These are phyloP conservation scores for Catocala fraxini DNA, from an alignment of 2,888 invertebrate species.

Conservation along the genomic window DNA sequence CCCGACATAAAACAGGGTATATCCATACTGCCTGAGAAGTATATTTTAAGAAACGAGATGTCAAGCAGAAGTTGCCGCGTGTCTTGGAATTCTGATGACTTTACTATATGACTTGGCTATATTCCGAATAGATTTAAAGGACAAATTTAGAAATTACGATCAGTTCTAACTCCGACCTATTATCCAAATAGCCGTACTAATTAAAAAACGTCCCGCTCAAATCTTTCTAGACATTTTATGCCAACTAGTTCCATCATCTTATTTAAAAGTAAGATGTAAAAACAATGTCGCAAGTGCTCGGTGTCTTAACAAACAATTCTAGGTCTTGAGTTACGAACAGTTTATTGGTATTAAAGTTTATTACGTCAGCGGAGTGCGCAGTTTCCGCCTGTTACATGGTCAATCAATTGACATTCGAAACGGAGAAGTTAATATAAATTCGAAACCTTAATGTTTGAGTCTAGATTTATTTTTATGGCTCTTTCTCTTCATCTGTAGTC, in stretches of 20 bases:
- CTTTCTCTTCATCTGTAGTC: too few species aligned
- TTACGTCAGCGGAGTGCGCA: slow-evolving; percentile 28
- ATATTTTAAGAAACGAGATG: too few species aligned
- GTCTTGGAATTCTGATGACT: too few species aligned
- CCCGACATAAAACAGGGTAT: too few species aligned
- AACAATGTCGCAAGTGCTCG: slow-evolving; percentile 32
- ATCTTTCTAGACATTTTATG: slow-evolving; percentile 3
- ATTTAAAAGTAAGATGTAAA: slow-evolving; percentile 36
- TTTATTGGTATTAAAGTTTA: slow-evolving; percentile 6
- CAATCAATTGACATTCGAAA: slow-evolving; percentile 21
- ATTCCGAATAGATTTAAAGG: too few species aligned
- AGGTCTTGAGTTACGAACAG: slow-evolving; percentile 19
- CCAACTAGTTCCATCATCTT: slow-evolving; percentile 11
- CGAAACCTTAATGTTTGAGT: background rate
- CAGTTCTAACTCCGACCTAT: too few species aligned
- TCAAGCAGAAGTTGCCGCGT: too few species aligned
- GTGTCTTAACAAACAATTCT: slow-evolving; percentile 7
- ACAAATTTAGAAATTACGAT: too few species aligned
- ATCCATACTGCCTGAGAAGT: too few species aligned
- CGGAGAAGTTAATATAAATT: slow-evolving; percentile 2
- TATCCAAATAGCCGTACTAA: too few species aligned
- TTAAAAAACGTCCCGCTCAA: too few species aligned
- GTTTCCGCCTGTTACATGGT: slow-evolving; percentile 22
- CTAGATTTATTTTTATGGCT: background rate
- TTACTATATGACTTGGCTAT: too few species aligned